Evolutionary conservation across 2,888 invertebrate species (phyloP).

Genomic region (Hydrotaea cyrtoneurina): DNA sequence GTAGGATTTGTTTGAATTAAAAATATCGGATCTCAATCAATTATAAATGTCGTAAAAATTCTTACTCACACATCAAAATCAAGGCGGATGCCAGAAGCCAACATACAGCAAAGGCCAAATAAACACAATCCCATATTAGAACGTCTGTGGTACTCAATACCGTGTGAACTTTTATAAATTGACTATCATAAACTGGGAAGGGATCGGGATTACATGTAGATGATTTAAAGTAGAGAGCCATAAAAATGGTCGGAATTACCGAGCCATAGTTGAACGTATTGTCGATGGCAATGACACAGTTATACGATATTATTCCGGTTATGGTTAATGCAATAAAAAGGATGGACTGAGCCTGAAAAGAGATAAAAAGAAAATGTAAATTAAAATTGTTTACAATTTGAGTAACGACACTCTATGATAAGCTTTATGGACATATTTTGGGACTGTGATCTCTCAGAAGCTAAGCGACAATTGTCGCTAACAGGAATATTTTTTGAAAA

Average conservation of each 20-base stretch:
- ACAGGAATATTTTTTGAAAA: no score
- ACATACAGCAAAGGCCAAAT: constrained; percentile 75
- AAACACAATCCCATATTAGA: constrained; percentile 77
- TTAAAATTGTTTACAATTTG: no score
- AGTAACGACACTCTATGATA: no score
- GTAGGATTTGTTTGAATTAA: no score
- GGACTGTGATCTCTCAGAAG: no score
- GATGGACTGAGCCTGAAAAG: constrained; percentile 77
- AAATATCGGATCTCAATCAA: no score
- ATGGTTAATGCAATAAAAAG: constrained; percentile 79
- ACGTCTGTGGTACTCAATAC: constrained; percentile 75
- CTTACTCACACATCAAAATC: constrained; percentile 76
- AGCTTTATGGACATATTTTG: no score
- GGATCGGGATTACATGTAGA: constrained; percentile 66
- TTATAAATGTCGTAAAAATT: no score
- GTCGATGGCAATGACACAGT: constrained; percentile 75
- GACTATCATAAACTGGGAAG: constrained; percentile 70
- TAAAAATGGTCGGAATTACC: constrained; percentile 74
- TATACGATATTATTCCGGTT: constrained; percentile 78
- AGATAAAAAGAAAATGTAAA: constrained; percentile 24
- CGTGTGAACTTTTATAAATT: constrained; percentile 69
- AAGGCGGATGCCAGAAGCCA: constrained; percentile 77
- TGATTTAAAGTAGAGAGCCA: constrained; percentile 78
- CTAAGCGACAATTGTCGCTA: no score
- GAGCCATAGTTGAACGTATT: constrained; percentile 70